Conservation (phyloP, 2,888 invertebrate genomes). For the Nemurella pictetii region DNA sequence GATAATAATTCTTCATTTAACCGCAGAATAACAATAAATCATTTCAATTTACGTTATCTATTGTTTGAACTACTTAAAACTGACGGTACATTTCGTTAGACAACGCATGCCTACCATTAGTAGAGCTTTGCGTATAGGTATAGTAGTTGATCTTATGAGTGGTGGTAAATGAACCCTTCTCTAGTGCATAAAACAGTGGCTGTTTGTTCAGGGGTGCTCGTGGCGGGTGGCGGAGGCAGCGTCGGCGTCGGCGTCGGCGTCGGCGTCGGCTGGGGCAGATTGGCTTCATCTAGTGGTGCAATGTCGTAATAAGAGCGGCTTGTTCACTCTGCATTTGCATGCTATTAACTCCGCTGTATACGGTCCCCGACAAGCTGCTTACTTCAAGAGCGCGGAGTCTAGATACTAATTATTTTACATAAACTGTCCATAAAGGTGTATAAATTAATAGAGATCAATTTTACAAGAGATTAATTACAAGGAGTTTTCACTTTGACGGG, state of each 20-base stretch:
- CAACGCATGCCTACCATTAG: not conserved
- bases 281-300: constrained; percentile 23
- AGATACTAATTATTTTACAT: not conserved
- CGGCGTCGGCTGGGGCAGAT: not conserved
- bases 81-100: not conserved
- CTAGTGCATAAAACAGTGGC: not conserved
- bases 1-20: not conserved
- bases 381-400: not conserved
- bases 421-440: not conserved
- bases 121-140: not conserved
- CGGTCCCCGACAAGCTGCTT: not conserved
- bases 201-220: not conserved
- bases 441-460: not conserved
- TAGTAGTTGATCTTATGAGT: not conserved
- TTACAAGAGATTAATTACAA: not conserved
- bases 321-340: constrained; percentile 37
- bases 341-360: constrained; percentile 25
- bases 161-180: not conserved
- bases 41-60: not conserved
- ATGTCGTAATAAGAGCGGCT: constrained; percentile 7
- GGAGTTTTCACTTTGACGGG: not conserved
- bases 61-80: not conserved
- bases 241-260: not conserved
- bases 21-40: not conserved
- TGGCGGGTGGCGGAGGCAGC: not conserved